Evolutionary conservation across 2,888 invertebrate species (phyloP).

Genomic region (Portevinia maculata): DNA sequence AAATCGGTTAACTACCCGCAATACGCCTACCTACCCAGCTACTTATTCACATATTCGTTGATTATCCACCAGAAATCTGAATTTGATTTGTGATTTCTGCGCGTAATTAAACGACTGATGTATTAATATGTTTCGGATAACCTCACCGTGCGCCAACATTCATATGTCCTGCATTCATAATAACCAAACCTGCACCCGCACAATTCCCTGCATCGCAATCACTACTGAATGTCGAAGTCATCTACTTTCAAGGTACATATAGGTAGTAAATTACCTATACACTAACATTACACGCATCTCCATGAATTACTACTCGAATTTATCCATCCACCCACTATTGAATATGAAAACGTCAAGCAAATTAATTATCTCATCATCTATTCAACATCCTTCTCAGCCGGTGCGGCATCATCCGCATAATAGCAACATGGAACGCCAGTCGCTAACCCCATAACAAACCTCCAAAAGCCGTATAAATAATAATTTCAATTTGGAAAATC

Average conservation of each 20-base stretch:
- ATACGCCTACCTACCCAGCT: too few species aligned
- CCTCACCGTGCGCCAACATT: not conserved
- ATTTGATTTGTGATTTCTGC: too few species aligned
- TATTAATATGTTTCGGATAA: not conserved
- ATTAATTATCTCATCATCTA: constrained; percentile 73
- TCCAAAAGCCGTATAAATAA: constrained; percentile 71
- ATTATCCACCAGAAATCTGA: too few species aligned
- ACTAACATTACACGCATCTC: constrained; percentile 23
- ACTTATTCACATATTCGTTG: not conserved
- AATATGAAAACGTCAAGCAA: constrained; percentile 71
- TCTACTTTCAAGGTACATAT: not conserved
- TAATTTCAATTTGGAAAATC: constrained; percentile 74
- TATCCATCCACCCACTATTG: constrained; percentile 19
- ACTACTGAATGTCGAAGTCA: not conserved
- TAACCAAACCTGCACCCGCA: not conserved
- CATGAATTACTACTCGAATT: constrained; percentile 49
- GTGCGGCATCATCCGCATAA: constrained; percentile 17
- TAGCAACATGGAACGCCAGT: constrained; percentile 19
- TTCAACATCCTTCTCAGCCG: constrained; percentile 26
- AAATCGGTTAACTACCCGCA: too few species aligned
- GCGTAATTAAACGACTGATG: not conserved
- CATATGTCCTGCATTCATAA: not conserved
- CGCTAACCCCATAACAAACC: constrained; percentile 51
- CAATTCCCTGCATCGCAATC: not conserved
- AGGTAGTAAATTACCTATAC: not conserved